phyloP scores from a whole-genome alignment of 2,888 invertebrate species.

The Amphipyra berbera region DNA sequence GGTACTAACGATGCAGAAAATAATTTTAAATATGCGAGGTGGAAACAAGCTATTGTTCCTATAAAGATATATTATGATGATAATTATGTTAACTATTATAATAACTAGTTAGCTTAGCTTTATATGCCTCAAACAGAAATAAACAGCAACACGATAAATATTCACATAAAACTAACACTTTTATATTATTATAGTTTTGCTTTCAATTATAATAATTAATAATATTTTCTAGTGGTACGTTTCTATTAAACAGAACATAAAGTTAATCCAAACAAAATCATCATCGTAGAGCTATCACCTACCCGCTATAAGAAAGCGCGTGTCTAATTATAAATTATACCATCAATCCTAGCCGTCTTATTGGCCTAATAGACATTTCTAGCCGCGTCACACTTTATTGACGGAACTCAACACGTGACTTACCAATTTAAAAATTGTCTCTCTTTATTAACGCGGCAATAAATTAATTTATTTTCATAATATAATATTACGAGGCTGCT shows the following conservation, averaged over 20 bases:
- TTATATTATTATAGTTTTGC: constrained; percentile 1
- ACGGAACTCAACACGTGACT: constrained; percentile 61
- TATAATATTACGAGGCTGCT: constrained; percentile 77
- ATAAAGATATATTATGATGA: constrained; percentile 29
- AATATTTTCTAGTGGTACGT: too few species aligned
- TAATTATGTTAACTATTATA: constrained; percentile 35
- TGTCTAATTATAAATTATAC: constrained; percentile 51
- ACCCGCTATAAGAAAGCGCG: constrained; percentile 25
- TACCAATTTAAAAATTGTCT: constrained; percentile 75
- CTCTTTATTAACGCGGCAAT: constrained; percentile 79
- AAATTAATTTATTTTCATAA: constrained; percentile 84
- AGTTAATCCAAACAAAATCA: constrained; percentile 9
- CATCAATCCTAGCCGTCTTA: constrained; percentile 53
- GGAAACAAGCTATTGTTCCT: constrained; percentile 42
- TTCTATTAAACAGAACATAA: neutral
- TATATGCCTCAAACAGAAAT: constrained; percentile 25
- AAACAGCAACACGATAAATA: constrained; percentile 7
- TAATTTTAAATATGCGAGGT: constrained; percentile 36
- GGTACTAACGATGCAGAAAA: constrained; percentile 42
- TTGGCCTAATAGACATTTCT: constrained; percentile 60
- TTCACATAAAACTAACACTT: constrained; percentile 30
- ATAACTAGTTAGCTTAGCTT: constrained; percentile 29
- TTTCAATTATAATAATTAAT: constrained; percentile 5
- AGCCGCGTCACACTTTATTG: constrained; percentile 61
- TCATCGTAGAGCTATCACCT: constrained; percentile 13